Evolutionary conservation across 2,797 vertebrate species (phyloP).

Genomic region (Tolypeutes matacus): DNA sequence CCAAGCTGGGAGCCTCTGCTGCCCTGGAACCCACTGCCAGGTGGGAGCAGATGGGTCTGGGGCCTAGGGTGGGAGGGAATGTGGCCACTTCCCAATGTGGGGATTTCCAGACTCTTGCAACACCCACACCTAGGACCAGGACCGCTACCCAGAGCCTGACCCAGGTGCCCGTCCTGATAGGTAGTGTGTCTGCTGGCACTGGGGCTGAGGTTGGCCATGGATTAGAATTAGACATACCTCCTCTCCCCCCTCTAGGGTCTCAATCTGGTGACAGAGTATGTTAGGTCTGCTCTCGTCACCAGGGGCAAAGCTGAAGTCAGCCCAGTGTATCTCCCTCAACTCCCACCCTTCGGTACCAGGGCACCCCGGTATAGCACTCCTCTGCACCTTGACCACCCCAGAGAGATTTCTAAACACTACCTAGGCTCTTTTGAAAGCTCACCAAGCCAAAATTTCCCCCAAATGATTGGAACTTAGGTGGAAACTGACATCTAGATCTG

Average conservation of each 20-base stretch:
- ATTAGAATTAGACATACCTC: not conserved
- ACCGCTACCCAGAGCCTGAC: not conserved
- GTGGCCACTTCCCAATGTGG: not conserved
- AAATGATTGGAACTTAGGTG: not conserved
- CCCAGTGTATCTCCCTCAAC: not conserved
- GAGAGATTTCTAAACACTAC: not conserved
- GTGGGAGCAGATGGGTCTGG: not conserved
- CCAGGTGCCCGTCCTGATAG: not conserved
- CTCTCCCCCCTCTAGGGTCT: not conserved
- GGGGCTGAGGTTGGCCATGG: not conserved
- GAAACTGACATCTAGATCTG: not conserved
- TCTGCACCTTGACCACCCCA: not conserved
- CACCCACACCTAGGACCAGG: not conserved
- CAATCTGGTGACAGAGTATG: not conserved
- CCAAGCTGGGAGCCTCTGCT: slow-evolving; percentile 70
- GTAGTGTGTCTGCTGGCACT: not conserved
- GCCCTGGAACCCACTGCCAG: not conserved
- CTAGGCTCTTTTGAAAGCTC: not conserved
- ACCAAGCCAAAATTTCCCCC: not conserved
- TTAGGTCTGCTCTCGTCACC: not conserved
- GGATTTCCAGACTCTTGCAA: slow-evolving; percentile 67
- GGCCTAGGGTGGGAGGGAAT: not conserved
- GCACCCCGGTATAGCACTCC: not conserved
- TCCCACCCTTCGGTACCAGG: not conserved
- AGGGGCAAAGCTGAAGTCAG: not conserved